A percentile compares a stretch with the other conserved stretches of the same genome.
phyloP scores from a whole-genome alignment of 2,797 vertebrate species.

The Falco berigora region DNA sequence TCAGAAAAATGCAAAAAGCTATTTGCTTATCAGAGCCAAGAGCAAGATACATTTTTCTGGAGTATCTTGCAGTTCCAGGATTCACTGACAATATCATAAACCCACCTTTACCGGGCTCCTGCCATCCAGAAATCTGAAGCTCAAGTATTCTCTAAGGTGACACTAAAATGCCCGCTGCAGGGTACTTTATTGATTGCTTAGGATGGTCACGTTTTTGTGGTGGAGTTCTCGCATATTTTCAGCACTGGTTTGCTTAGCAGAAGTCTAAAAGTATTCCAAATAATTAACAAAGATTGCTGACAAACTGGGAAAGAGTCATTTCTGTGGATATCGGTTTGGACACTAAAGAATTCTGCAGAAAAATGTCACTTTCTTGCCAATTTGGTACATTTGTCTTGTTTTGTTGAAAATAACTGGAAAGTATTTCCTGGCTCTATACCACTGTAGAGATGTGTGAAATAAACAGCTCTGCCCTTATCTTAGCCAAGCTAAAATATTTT shows the following conservation, averaged over 20 bases:
- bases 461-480: constrained; percentile 50
- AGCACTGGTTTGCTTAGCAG: not conserved
- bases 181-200: accelerated
- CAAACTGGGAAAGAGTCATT: not conserved
- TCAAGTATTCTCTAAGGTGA: accelerated
- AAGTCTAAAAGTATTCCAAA: not conserved
- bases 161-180: accelerated
- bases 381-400: constrained; percentile 32
- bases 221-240: not conserved
- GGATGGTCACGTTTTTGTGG: not conserved
- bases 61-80: not conserved
- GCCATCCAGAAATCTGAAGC: not conserved
- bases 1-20: not conserved
- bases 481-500: constrained; percentile 46
- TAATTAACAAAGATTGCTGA: not conserved
- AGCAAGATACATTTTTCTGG: not conserved
- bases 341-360: constrained; percentile 21
- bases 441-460: constrained; percentile 42
- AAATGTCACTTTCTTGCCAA: constrained; percentile 41
- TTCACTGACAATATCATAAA: not conserved
- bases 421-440: constrained; percentile 47
- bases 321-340: not conserved
- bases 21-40: not conserved
- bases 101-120: not conserved
- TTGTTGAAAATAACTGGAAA: constrained; percentile 40